Evolutionary conservation across 2,888 invertebrate species (phyloP).

Genomic region (Tinea semifulvella): DNA sequence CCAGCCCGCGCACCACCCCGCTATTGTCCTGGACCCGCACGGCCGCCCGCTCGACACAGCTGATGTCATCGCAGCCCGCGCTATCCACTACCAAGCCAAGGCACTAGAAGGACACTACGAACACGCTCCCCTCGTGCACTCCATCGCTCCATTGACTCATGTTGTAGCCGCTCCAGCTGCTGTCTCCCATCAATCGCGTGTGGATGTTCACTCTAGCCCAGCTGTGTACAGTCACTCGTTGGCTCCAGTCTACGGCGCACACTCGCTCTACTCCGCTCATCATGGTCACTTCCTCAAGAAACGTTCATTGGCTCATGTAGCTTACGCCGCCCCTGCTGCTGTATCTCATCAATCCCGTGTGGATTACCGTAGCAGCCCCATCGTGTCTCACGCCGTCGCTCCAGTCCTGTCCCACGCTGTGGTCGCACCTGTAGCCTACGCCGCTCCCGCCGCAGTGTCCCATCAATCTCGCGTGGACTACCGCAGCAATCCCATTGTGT

Average conservation of each 20-base stretch:
- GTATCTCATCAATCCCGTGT: constrained; percentile 32
- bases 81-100: constrained; percentile 56
- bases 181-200: constrained; percentile 30
- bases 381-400: constrained; percentile 22
- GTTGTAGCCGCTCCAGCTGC: constrained; percentile 26
- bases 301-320: constrained; percentile 29
- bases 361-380: constrained; percentile 31
- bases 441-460: constrained; percentile 25
- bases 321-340: constrained; percentile 35
- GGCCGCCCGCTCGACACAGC: constrained; percentile 60
- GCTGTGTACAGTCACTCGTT: constrained; percentile 23
- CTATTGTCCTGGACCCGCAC: constrained; percentile 53
- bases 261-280: constrained; percentile 26
- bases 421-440: constrained; percentile 26
- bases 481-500: constrained; percentile 37
- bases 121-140: not conserved
- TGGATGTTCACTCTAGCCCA: constrained; percentile 33
- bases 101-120: constrained; percentile 40
- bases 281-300: constrained; percentile 35
- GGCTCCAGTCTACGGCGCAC: constrained; percentile 17
- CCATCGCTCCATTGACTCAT: constrained; percentile 22
- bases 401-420: constrained; percentile 21
- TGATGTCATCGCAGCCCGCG: constrained; percentile 56
- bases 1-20: constrained; percentile 53
- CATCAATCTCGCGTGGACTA: constrained; percentile 46